These are phyloP conservation scores for Drosophila kepulauana DNA, from an alignment of 1,140 invertebrate species.

Conservation along the genomic window DNA sequence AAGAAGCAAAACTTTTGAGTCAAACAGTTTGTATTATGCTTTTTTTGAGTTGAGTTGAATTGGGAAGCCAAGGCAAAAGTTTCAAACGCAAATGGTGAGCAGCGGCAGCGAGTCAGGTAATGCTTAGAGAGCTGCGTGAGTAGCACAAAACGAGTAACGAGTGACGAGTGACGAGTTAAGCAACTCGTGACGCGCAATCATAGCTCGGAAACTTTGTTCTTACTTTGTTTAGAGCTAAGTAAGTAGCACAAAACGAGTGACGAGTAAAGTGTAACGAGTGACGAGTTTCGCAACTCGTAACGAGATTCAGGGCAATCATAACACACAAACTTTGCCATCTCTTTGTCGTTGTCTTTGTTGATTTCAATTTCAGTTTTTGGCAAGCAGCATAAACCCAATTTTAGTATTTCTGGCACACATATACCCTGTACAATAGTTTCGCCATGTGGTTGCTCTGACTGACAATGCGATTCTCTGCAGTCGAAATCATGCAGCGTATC, in stretches of 20 bases:
- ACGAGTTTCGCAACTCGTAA: no score
- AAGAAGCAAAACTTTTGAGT: constrained; percentile 34
- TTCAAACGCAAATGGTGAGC: constrained; percentile 17
- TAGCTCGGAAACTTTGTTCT: no score
- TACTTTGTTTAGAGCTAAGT: no score
- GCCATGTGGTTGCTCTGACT: neutral
- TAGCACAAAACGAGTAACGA: no score
- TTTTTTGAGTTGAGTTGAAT: no score
- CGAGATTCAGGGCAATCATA: no score
- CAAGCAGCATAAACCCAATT: neutral
- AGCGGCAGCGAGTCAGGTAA: neutral
- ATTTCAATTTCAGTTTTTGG: constrained; percentile 52
- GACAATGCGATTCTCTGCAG: neutral
- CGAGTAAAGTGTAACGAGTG: neutral
- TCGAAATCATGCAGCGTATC: neutral
- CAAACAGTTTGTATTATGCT: neutral
- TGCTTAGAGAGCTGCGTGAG: neutral
- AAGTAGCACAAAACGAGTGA: neutral
- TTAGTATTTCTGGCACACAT: neutral
- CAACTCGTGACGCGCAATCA: no score
- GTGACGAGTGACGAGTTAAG: no score
- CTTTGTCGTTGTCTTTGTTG: constrained; percentile 18
- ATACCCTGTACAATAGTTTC: constrained; percentile 4
- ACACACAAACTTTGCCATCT: no score
- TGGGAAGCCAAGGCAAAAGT: constrained; percentile 31